A percentile compares a stretch with the other conserved stretches of the same genome.
phyloP scores from a whole-genome alignment of 2,888 invertebrate genomes.

The Poecilus cupreus region DNA sequence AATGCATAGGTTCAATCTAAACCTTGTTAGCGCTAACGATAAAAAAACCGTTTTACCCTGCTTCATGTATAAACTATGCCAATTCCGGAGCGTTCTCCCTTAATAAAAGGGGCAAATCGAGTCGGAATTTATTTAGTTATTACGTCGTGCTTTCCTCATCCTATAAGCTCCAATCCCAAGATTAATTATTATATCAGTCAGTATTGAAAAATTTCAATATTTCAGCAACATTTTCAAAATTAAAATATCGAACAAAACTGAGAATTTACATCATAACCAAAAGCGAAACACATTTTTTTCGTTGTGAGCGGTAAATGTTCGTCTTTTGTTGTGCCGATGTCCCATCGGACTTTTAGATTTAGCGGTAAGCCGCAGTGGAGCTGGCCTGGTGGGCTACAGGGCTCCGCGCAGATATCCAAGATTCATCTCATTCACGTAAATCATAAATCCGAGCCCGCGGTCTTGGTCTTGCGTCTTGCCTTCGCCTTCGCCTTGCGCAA shows the following conservation, averaged over 20 bases:
- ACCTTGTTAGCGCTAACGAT: slow-evolving; percentile 29
- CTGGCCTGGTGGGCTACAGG: too few relatives aligned
- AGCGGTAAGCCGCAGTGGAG: slow-evolving; percentile 24
- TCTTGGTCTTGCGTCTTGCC: background rate
- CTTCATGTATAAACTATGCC: slow-evolving; percentile 33
- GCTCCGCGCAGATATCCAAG: slow-evolving; percentile 16
- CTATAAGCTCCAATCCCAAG: background rate
- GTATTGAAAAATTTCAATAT: slow-evolving; percentile 20
- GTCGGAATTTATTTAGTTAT: slow-evolving; percentile 19
- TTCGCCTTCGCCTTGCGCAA: background rate
- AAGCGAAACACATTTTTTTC: slow-evolving; percentile 10
- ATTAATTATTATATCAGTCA: slow-evolving; percentile 5
- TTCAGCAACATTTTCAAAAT: slow-evolving; percentile 19
- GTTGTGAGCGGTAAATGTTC: slow-evolving; percentile 16
- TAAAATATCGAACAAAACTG: background rate
- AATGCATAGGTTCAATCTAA: slow-evolving; percentile 26
- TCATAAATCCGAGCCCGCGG: slow-evolving; percentile 34
- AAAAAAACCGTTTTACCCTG: slow-evolving; percentile 8
- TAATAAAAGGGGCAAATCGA: background rate
- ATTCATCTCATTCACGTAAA: slow-evolving; percentile 41
- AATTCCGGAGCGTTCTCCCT: background rate
- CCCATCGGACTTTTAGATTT: slow-evolving; percentile 44
- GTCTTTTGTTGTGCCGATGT: slow-evolving; percentile 29
- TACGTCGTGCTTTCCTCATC: background rate
- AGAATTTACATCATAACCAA: slow-evolving; percentile 19